Evolutionary conservation across 1,140 invertebrate genomes (phyloP).

Genomic region (Scaptomyza hsui): DNA sequence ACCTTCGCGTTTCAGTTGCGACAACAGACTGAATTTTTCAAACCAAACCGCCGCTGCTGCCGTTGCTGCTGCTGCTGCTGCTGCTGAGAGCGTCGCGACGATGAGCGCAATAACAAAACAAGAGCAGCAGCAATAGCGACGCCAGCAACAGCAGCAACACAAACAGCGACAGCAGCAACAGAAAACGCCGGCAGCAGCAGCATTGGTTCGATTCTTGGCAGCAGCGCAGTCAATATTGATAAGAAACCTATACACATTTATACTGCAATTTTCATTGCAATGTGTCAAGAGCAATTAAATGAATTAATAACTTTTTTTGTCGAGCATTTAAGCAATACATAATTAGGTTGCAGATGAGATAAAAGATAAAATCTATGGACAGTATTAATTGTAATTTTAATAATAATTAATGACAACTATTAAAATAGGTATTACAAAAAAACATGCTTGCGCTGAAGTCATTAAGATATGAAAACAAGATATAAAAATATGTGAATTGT

Average conservation of each 20-base stretch:
- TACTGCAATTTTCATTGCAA: conserved; percentile 3
- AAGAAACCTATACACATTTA: conserved; percentile 2
- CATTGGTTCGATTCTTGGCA: conserved; percentile 10
- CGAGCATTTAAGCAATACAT: conserved; percentile 1
- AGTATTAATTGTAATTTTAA: too few relatives aligned
- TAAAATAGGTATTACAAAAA: too few relatives aligned
- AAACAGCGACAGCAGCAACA: not conserved
- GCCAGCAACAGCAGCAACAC: not conserved
- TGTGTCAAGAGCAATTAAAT: conserved; percentile 7
- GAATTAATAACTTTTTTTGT: conserved; percentile 1
- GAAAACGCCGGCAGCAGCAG: conserved; percentile 2
- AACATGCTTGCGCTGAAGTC: too few relatives aligned
- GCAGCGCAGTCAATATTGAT: conserved; percentile 21
- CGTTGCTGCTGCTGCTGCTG: too few relatives aligned
- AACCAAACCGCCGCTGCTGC: conserved; percentile 8
- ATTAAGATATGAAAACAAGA: too few relatives aligned
- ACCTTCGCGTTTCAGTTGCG: conserved; percentile 58
- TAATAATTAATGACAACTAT: too few relatives aligned
- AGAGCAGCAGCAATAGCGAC: conserved; percentile 6
- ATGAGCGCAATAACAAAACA: conserved; percentile 3
- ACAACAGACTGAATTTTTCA: conserved; percentile 46
- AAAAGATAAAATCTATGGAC: too few relatives aligned
- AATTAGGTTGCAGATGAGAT: too few relatives aligned
- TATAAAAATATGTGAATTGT: too few relatives aligned
- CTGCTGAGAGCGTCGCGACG: conserved; percentile 13